These are phyloP conservation scores for Branchinecta sandiegonensis DNA, from an alignment of 2,888 invertebrate genomes.

Conservation along the genomic window DNA sequence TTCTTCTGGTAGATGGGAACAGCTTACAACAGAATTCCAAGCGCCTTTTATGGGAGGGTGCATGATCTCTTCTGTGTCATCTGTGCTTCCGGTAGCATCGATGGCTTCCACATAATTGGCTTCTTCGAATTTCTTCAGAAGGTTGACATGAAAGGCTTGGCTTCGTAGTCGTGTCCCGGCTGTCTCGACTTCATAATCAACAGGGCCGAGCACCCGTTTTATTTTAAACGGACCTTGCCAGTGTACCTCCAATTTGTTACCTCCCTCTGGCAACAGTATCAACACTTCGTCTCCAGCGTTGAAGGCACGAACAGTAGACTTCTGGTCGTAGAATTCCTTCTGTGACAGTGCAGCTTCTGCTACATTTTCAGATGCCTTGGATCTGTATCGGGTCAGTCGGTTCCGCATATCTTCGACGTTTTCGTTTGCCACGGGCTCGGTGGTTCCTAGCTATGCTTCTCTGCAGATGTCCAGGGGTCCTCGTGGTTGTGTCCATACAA, in stretches of 20 bases:
- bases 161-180: not conserved
- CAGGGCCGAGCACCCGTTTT: not conserved
- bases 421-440: not conserved
- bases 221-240: not conserved
- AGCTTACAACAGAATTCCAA: too few relatives aligned
- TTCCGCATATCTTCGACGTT: not conserved
- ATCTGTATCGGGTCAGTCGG: not conserved
- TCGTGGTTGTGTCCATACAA: not conserved
- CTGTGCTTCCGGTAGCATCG: too few relatives aligned
- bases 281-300: not conserved
- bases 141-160: not conserved
- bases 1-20: too few relatives aligned
- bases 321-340: not conserved
- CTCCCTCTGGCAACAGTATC: not conserved
- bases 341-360: not conserved
- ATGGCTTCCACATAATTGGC: too few relatives aligned
- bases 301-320: not conserved
- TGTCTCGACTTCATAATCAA: not conserved
- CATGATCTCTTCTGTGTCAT: too few relatives aligned
- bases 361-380: not conserved
- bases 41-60: too few relatives aligned
- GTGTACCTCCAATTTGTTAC: not conserved
- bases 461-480: constrained; percentile 1
- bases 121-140: not conserved
- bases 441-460: not conserved